Base-by-base conservation (phyloP, 1,140 invertebrate species). In the Pseudomyrmex dendroicus region DNA sequence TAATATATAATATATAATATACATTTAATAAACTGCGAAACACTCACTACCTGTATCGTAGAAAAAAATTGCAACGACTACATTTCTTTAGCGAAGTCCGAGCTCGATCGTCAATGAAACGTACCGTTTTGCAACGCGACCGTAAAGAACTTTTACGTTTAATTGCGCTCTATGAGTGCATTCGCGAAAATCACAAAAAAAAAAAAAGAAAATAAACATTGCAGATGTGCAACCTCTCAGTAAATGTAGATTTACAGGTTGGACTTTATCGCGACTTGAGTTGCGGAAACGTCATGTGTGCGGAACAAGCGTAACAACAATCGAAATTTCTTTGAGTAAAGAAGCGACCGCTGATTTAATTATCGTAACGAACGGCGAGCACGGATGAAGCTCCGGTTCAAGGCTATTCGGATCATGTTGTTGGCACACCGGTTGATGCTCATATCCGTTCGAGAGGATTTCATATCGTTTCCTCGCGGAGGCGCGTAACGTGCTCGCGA, bases 281-380 rank as follows among this genome's bases (percentile, higher is more conserved):
- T 35, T 59, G 64, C 54, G 25, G 25, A 80, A 48, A 44, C 67
- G 66, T 70, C 22, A 67, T 15, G 46, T 20, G 76, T 12, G 66
- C 46, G 22, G 44, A 12, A 68, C 52, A 20, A 15, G 17, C 62
- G 62, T 56, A 77, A 46, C 62, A 77, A 57, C 52, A 46, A 35
- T 54, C 44, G n/a, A 80, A 80, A 80, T 80, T 72, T 59, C 44
- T 72, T 61, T 44, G 46, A 12, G 66, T 59, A 80, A 80, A 77
- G 35, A 20, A 54, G n/a, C 66, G 44, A 70, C 54, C 20, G 12
- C 54, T 80, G 76, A 80, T 80, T 80, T 80, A 80, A 80, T 80
- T 67, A 72, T 66, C 76, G 22, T 54, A 76, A 82, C 78, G 72
- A 73, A 25, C 66, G 48, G 35, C 13, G 35, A 7, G 35, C 62